Evolutionary conservation across 2,113 vertebrate genomes (phyloP).

Genomic region (Theristicus caerulescens): DNA sequence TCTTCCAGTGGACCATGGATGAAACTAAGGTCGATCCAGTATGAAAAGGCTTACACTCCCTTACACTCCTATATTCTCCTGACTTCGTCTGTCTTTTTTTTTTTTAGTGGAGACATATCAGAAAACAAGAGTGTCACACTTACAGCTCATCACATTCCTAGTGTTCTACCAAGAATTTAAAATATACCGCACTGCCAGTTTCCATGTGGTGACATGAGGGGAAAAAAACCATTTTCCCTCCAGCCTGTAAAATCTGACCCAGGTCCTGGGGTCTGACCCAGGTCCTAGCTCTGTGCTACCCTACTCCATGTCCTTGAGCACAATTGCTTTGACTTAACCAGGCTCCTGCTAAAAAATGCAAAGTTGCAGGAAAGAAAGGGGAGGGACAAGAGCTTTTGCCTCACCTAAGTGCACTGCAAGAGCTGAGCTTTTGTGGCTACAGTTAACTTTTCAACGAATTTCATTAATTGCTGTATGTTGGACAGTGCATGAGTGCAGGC

Average conservation of each 20-base stretch:
- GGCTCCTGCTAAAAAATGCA: not conserved
- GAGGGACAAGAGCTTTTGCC: not conserved
- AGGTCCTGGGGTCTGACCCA: not conserved
- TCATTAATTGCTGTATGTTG: not conserved
- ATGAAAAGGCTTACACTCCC: not conserved
- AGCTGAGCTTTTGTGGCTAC: not conserved
- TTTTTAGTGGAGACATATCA: not conserved
- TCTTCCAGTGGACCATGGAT: not conserved
- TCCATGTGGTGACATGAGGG: not conserved
- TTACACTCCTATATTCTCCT: not conserved
- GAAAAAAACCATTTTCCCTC: not conserved
- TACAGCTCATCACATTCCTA: not conserved
- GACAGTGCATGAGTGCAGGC: not conserved
- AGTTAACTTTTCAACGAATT: not conserved
- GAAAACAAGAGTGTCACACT: conserved; percentile 18
- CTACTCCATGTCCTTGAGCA: not conserved
- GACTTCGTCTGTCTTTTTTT: not conserved
- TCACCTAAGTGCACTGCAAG: not conserved
- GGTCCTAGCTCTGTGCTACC: not conserved
- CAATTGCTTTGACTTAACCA: not conserved
- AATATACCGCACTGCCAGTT: not conserved
- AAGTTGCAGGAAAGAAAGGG: not conserved
- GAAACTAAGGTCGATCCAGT: not conserved
- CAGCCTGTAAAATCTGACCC: not conserved
- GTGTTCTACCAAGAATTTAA: not conserved